Evolutionary conservation across 2,888 invertebrate species (phyloP), one percentile per base, ranked within the genome.

Genomic region (Halocaridina rubra): DNA sequence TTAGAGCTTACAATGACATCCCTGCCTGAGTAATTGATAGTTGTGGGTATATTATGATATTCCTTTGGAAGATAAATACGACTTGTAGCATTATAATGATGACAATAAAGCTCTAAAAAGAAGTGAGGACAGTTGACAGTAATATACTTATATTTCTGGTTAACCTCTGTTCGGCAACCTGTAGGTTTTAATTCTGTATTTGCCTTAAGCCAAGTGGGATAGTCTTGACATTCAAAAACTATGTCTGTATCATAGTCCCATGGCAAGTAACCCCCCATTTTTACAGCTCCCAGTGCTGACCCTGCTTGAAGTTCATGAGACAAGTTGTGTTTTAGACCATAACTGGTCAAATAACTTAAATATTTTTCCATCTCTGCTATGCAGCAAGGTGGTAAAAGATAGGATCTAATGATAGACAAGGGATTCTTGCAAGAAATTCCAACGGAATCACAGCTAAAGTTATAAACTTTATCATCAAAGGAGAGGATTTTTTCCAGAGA

Each of bases 241-340:
- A 90, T 84, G 86, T 90, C 90, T 24, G 89, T 90, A 87, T 90
- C 90, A 19, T 89, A 79, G 85, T 90, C 90, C 91, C 91, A 91
- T 3, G 90, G 90, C 30, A 90, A 87, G 69, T 90, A 88, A 75
- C 89, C 90, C 19, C 87, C 82, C 61, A 91, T 88, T 86, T 91
- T 91, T 8, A 90, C 89, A 8, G 90, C 90, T 13, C 90, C 90
- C 7, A 91, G 86, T 4, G 89, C 64, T 2, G 90, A 89, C 0
- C 90, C 90, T 19, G 90, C 89, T 33, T 90, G 89, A 10, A 90
- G 85, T 71, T 90, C 90, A 86, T 90, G 90, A 7, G 89, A 78
- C 8, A 90, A 84, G 8, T 88, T 88, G 5, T 88, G 29, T 8
- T 88, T 79, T 16, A 89, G 84, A 33, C 89, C 89, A 13, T 88